Percentiles rank a stretch among this genome's conserved stretches.
phyloP scores from a whole-genome alignment of 2,113 vertebrate genomes.

The Baryphthengus martii region DNA sequence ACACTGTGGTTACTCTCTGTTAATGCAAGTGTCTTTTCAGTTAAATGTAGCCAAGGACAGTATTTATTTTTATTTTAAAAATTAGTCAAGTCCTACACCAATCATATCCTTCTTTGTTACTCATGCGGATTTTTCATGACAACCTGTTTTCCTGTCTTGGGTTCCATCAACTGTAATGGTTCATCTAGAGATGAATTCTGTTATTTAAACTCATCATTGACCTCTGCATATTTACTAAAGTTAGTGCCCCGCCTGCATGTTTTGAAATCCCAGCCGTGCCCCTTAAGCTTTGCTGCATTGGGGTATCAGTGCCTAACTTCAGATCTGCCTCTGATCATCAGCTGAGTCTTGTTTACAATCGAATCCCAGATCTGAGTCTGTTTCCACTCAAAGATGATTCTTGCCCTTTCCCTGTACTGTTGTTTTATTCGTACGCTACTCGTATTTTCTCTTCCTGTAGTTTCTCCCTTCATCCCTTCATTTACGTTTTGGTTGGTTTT shows the following conservation, averaged over 20 bases:
- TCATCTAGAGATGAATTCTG: not conserved
- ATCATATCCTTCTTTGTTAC: not conserved
- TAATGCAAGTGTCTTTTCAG: not conserved
- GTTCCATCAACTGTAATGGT: not conserved
- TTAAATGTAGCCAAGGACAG: not conserved
- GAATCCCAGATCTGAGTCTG: not conserved
- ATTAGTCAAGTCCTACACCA: not conserved
- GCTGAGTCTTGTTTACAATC: not conserved
- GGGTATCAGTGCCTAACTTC: no score
- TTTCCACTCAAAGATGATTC: not conserved
- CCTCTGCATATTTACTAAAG: not conserved
- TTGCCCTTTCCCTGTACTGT: not conserved
- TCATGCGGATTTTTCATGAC: not conserved
- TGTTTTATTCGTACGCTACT: not conserved
- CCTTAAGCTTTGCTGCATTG: not conserved
- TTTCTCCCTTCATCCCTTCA: not conserved
- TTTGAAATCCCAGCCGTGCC: not conserved
- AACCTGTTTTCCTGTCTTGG: not conserved
- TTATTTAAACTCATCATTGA: not conserved
- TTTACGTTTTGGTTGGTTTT: no score
- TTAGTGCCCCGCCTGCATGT: not conserved
- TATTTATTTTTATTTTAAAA: not conserved
- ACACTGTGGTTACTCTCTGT: not conserved
- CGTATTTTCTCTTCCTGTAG: not conserved
- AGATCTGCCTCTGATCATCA: no score